These are phyloP conservation scores for Pinna nobilis DNA, from an alignment of 1,140 invertebrate genomes.

Conservation along the genomic window DNA sequence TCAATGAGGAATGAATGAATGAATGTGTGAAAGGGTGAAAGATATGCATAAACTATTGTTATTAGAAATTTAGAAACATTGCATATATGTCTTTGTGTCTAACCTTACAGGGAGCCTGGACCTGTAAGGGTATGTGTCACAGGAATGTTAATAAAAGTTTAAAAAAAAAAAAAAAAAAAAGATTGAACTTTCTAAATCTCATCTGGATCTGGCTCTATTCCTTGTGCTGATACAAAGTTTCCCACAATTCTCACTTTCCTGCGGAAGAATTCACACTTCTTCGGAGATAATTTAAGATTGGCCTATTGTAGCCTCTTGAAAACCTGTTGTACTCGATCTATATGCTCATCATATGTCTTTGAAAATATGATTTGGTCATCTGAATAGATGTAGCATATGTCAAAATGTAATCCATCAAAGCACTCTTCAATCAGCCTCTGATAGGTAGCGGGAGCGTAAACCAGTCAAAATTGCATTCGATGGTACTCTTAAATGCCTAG, in stretches of 20 bases:
- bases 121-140: too few species aligned
- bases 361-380: constrained; percentile 61
- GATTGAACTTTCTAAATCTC: too few species aligned
- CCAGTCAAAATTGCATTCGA: constrained; percentile 21
- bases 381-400: constrained; percentile 48
- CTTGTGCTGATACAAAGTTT: constrained; percentile 50
- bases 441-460: constrained; percentile 23
- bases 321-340: constrained; percentile 50
- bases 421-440: constrained; percentile 24
- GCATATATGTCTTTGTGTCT: too few species aligned
- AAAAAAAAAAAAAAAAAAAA: too few species aligned
- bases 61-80: too few species aligned
- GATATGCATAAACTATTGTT: too few species aligned
- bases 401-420: constrained; percentile 11
- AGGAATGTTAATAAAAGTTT: too few species aligned
- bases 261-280: constrained; percentile 41
- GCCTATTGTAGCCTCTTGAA: constrained; percentile 50
- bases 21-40: too few species aligned
- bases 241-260: constrained; percentile 46
- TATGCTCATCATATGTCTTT: constrained; percentile 43
- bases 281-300: constrained; percentile 42
- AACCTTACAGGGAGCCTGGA: too few species aligned
- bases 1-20: too few species aligned
- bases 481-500: constrained; percentile 24
- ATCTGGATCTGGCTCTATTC: constrained; percentile 48